Evolutionary conservation across 2,888 invertebrate genomes (phyloP).

Genomic region (Hedychridium roseum): DNA sequence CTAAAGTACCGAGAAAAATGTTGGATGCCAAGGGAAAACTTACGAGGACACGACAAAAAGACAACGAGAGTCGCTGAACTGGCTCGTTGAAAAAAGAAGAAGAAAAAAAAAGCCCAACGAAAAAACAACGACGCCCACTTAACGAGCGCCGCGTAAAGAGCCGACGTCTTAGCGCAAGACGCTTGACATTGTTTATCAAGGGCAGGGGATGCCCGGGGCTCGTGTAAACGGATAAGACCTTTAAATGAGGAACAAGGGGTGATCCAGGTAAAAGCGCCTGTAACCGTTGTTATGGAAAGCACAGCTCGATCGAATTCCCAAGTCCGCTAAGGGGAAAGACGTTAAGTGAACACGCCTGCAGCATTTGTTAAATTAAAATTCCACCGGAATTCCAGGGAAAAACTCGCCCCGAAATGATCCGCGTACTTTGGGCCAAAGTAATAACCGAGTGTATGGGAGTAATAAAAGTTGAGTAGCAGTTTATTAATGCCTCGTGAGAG

Average conservation of each 20-base stretch:
- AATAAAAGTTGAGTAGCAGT: too few relatives aligned
- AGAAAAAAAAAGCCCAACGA: neutral
- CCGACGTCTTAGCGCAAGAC: conserved; percentile 28
- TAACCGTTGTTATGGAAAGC: conserved; percentile 12
- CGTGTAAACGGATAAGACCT: conserved; percentile 17
- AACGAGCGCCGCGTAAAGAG: conserved; percentile 36
- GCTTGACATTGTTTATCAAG: conserved; percentile 44
- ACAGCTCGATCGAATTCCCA: conserved; percentile 11
- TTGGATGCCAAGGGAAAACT: conserved; percentile 1
- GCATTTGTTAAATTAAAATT: neutral
- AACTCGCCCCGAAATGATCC: too few relatives aligned
- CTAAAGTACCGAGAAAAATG: neutral
- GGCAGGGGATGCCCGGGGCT: conserved; percentile 21
- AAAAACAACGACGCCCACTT: conserved; percentile 1
- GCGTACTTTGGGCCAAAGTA: too few relatives aligned
- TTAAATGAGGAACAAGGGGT: conserved; percentile 22
- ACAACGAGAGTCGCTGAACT: conserved; percentile 24
- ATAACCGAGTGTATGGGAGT: too few relatives aligned
- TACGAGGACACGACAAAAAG: conserved; percentile 26
- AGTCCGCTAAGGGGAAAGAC: neutral
- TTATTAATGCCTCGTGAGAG: too few relatives aligned
- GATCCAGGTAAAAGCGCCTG: conserved; percentile 24
- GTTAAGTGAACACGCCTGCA: neutral
- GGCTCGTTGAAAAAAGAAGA: conserved; percentile 28
- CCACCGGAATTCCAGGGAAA: neutral